Evolutionary conservation across 2,888 invertebrate genomes (phyloP), one percentile per base, ranked within the genome.

Genomic region (Macaria liturata): DNA sequence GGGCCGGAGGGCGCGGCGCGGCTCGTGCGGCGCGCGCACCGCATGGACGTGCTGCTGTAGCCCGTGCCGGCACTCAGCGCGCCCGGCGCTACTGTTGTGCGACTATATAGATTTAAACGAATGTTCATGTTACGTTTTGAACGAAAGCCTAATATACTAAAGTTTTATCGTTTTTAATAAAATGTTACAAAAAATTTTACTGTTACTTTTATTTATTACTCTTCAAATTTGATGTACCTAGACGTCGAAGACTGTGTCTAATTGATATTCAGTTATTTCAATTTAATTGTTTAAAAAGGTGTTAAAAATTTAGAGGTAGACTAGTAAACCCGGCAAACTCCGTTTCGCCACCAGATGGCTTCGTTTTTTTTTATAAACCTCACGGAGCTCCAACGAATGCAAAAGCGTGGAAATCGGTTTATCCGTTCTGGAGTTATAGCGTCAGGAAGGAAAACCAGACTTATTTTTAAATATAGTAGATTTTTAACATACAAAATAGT

Each of bases 141-240:
- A 80, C 74, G 70, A 74, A 74, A 73, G 75, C 79, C 74, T 76
- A 79, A 71, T 80, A 78, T 78, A 76, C 72, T 65, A 82, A 86
- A 76, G 82, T 83, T 89, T 88, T 88, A 87, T 84, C 76, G 81
- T 88, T 89, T 88, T 70, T 84, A 88, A 85, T 90, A 89, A 89
- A 89, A 84, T 70, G 76, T 75, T 57, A 54, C 51, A 67, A 68
- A 77, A 78, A 75, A 46, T 32, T 46, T 32, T 42, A 1, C 42
- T 20, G 42, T 42, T 1, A 9, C 9, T 42, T 42, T 8, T 20
- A 20, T 20, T 20, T 20, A 20, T 20, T 20, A 20, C 20, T 20
- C 20, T 20, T 20, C 20, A 20, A 20, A 20, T 20, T 20, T 20
- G 20, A 20, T 20, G 20, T 20, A 20, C 20, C 39, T 5, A 39